Evolutionary conservation across 2,797 vertebrate genomes (phyloP).

Genomic region (Macroramphosus scolopax): DNA sequence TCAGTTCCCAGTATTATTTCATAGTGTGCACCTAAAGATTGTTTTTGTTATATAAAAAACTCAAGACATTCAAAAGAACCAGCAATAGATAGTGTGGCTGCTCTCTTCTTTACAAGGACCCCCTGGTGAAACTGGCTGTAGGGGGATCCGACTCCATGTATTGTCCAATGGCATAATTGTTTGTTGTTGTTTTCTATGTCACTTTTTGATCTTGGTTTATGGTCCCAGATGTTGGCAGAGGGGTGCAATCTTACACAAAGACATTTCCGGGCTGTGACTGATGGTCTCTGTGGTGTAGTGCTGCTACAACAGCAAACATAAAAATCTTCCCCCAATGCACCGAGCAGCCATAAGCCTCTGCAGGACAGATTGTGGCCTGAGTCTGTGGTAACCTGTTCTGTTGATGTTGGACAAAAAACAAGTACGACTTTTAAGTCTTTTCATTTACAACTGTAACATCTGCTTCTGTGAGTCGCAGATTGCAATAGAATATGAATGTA

Average conservation of each 20-base stretch:
- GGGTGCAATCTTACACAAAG: constrained; percentile 56
- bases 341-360: constrained; percentile 1
- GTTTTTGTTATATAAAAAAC: constrained; percentile 22
- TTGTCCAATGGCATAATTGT: constrained; percentile 50
- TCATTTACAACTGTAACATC: not conserved
- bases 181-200: constrained; percentile 67
- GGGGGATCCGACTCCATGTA: constrained; percentile 33
- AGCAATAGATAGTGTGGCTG: constrained; percentile 11
- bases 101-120: too few relatives aligned
- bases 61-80: constrained; percentile 11
- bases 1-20: constrained; percentile 9
- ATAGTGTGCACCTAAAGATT: not conserved
- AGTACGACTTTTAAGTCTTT: constrained; percentile 10
- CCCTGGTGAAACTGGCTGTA: constrained; percentile 27
- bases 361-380: constrained; percentile 3
- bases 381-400: constrained; percentile 21
- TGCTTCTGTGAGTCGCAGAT: too few relatives aligned
- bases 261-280: constrained; percentile 34
- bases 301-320: constrained; percentile 58
- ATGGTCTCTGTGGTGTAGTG: constrained; percentile 50
- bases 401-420: constrained; percentile 9
- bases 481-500: too few relatives aligned
- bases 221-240: constrained; percentile 70
- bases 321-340: constrained; percentile 21
- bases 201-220: constrained; percentile 65